phyloP scores from a whole-genome alignment of 2,797 vertebrate genomes.

The Smutsia gigantea region DNA sequence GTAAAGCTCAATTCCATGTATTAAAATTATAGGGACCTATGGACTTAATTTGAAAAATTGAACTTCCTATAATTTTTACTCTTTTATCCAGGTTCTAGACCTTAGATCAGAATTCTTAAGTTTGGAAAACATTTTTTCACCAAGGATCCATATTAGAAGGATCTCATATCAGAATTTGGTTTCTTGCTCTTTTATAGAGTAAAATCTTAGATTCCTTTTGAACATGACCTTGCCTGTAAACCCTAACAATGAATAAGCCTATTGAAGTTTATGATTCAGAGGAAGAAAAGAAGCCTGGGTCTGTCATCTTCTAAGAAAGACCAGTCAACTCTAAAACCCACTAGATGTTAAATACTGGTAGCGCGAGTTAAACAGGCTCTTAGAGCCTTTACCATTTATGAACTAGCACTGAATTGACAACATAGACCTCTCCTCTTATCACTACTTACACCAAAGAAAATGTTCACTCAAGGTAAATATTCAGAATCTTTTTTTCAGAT shows the following conservation, averaged over 20 bases:
- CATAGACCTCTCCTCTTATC: neutral
- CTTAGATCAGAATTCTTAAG: conserved; percentile 39
- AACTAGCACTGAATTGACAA: conserved; percentile 25
- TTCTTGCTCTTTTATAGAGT: conserved; percentile 31
- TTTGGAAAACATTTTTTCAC: conserved; percentile 41
- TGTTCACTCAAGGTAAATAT: conserved; percentile 21
- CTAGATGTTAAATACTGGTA: neutral
- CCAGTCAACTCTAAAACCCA: conserved; percentile 23
- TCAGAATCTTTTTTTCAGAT: conserved; percentile 41
- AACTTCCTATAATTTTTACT: neutral
- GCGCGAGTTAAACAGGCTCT: neutral
- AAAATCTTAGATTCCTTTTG: conserved; percentile 18
- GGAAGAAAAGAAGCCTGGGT: neutral
- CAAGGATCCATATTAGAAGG: neutral
- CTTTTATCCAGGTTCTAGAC: conserved; percentile 8
- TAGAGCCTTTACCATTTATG: neutral
- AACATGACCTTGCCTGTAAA: conserved; percentile 24
- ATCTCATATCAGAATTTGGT: neutral
- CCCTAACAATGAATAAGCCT: neutral
- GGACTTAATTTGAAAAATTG: conserved; percentile 36
- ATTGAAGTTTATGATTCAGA: conserved; percentile 39
- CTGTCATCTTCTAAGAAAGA: conserved; percentile 26
- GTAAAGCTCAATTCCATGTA: conserved; percentile 38
- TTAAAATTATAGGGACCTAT: conserved; percentile 6
- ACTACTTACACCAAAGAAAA: neutral